Evolutionary conservation across 1,140 invertebrate genomes (phyloP).

Genomic region (Megalopta genalis): DNA sequence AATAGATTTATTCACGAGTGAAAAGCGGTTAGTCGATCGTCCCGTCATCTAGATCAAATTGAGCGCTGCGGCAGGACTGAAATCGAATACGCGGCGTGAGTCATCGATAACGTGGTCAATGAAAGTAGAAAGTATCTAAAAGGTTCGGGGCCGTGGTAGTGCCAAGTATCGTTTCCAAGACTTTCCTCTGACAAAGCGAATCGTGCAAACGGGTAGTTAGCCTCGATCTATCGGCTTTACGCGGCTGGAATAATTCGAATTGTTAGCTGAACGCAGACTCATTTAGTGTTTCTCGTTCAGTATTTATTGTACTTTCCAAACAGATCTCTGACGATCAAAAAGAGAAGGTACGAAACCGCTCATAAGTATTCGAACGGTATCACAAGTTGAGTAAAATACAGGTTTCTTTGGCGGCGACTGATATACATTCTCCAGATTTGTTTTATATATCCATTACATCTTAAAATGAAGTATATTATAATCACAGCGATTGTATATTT

Average conservation of each 20-base stretch:
- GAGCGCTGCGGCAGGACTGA: neutral
- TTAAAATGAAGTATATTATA: too few species aligned
- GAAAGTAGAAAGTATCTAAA: slow-evolving; percentile 48
- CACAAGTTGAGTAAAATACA: too few species aligned
- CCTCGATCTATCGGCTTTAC: slow-evolving; percentile 33
- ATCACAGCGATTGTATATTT: too few species aligned
- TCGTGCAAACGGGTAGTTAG: slow-evolving; percentile 26
- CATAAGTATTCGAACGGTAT: too few species aligned
- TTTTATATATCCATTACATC: too few species aligned
- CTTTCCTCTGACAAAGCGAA: slow-evolving; percentile 24
- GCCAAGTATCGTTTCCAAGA: slow-evolving; percentile 15
- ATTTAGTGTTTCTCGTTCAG: neutral
- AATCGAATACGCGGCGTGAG: slow-evolving; percentile 1
- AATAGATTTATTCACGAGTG: neutral
- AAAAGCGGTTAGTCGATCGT: neutral
- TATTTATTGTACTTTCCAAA: neutral
- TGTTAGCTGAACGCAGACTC: neutral
- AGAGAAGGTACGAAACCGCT: too few species aligned
- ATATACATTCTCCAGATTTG: too few species aligned
- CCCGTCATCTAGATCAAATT: neutral
- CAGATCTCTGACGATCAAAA: neutral
- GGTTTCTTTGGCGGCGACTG: too few species aligned
- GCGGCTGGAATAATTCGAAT: neutral
- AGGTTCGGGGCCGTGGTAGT: slow-evolving; percentile 1
- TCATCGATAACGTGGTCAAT: slow-evolving; percentile 12